Evolutionary conservation across 2,113 vertebrate species (phyloP).

Genomic region (Sinocyclocheilus anshuiensis): DNA sequence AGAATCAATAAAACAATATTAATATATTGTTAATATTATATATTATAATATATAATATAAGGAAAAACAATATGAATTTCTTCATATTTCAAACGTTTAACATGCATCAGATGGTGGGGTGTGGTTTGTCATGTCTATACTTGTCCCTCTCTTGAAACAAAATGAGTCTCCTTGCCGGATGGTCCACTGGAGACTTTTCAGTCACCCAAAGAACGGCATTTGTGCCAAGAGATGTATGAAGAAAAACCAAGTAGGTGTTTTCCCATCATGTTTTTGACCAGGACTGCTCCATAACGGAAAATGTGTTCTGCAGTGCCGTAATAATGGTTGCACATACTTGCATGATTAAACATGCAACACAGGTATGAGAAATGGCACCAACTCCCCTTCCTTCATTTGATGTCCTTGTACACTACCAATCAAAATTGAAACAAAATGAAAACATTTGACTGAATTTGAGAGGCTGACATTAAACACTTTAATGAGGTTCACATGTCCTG

Average conservation of each 20-base stretch:
- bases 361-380: neutral
- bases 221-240: neutral
- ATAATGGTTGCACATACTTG: neutral
- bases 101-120: neutral
- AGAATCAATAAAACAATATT: too few species aligned
- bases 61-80: neutral
- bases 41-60: too few species aligned
- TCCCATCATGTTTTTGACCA: too few species aligned
- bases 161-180: neutral
- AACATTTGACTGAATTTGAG: neutral
- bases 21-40: too few species aligned
- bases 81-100: neutral
- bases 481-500: neutral
- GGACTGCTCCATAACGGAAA: neutral
- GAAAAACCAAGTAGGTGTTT: neutral
- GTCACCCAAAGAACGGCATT: neutral
- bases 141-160: neutral
- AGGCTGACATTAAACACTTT: neutral
- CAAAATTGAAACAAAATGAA: neutral
- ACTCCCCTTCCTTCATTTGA: neutral
- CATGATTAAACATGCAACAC: neutral
- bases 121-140: slow-evolving; percentile 7
- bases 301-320: neutral
- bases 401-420: neutral
- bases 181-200: neutral